Percentiles rank a stretch among this genome's conserved stretches.
phyloP scores from a whole-genome alignment of 1,140 invertebrate genomes.

The Solenopsis invicta region DNA sequence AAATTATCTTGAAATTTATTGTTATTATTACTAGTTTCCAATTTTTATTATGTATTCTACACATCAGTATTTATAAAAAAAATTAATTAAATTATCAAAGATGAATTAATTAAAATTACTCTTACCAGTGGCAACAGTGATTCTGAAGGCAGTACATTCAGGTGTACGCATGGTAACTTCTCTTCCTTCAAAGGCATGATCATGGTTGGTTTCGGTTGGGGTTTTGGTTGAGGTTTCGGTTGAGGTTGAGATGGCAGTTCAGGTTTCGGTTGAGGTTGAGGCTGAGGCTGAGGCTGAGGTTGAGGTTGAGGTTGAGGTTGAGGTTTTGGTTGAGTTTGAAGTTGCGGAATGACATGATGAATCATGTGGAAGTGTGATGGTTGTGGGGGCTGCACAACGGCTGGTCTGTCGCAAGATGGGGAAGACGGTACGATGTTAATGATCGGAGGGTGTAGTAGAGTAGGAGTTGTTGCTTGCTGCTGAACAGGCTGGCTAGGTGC shows the following conservation, averaged over 20 bases:
- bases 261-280: too few species aligned
- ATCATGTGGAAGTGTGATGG: not conserved
- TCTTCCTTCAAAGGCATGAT: not conserved
- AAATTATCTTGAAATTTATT: constrained; percentile 2
- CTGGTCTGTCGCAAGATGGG: not conserved
- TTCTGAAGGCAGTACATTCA: too few species aligned
- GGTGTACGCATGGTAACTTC: not conserved
- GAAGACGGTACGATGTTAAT: not conserved
- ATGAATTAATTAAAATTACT: too few species aligned
- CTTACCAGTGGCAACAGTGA: too few species aligned
- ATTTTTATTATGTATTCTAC: not conserved
- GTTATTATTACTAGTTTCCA: not conserved
- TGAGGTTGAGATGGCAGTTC: too few species aligned
- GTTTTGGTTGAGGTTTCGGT: too few species aligned
- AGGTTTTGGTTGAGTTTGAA: too few species aligned
- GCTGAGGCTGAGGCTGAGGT: not conserved
- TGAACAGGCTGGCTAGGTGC: not conserved
- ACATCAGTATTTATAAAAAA: not conserved
- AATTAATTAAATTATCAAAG: not conserved
- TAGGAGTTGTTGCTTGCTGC: not conserved
- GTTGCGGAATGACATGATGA: constrained; percentile 12
- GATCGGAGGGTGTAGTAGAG: not conserved
- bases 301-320: too few species aligned
- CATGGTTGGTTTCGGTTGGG: too few species aligned
- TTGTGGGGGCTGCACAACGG: not conserved